Evolutionary conservation across 2,888 invertebrate species (phyloP), one percentile per base, ranked within the genome.

Genomic region (Balanococcus diminutus): DNA sequence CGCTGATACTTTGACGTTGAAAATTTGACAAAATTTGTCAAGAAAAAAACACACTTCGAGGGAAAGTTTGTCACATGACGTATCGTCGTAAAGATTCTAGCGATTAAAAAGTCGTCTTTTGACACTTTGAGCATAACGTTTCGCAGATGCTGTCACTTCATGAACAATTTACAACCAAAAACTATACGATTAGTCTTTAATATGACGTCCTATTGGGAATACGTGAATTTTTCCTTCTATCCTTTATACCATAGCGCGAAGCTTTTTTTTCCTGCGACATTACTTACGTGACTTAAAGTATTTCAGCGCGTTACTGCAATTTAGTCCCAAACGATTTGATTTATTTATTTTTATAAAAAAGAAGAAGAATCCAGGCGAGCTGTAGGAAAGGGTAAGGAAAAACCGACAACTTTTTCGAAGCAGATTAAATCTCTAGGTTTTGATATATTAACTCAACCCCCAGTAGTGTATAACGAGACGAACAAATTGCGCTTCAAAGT

Each of bases 401-500:
- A n/a, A 28, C 11, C 11, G 82, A 31, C 42, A 61, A 82, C 28
- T 25, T 36, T 84, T 19, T 84, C 56, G 72, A 84, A 84, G 67
- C 67, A 84, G 72, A 84, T 84, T 84, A 84, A 36, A 84, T 84
- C 67, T 32, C 61, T 61, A 67, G 84, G 61, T 84, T 39, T 61
- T 61, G 67, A 67, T 32, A 82, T 51, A 82, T 32, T 51, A 82
- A 82, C 51, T 51, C 56, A 28, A 56, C 56, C 51, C 39, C 25
- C 32, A 84, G 16, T 25, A 39, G 22, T 5, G 36, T 67, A 72
- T 84, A 84, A 61, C 67, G 84, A 72, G 84, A 84, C 67, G 84
- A 84, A 84, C 84, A 84, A 84, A 84, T 84, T 84, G 72, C 84
- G 25, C 39, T 84, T 32, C 84, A 84, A 67, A 61, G 84, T 67